Evolutionary conservation across 2,797 vertebrate species (phyloP).

Genomic region (Alauda arvensis): DNA sequence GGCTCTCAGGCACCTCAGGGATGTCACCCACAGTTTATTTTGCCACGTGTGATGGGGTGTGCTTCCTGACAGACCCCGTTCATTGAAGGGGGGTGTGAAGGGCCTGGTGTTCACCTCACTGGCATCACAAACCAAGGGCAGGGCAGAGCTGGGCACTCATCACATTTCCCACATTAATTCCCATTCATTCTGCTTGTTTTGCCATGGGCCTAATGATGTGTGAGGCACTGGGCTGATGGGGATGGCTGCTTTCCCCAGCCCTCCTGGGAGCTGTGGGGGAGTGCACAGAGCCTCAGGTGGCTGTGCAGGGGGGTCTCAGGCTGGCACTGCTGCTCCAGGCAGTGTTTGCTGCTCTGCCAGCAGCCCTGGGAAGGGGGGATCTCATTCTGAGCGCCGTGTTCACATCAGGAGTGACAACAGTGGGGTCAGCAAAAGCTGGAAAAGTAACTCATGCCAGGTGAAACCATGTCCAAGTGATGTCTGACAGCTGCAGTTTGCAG

Average conservation of each 20-base stretch:
- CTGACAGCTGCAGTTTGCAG: neutral
- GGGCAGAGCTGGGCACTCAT: neutral
- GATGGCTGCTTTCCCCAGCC: neutral
- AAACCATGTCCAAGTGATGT: rapidly evolving
- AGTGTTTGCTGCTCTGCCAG: neutral
- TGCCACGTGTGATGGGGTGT: neutral
- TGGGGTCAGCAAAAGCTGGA: neutral
- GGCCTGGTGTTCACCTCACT: neutral
- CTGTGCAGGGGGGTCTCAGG: neutral
- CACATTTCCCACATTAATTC: neutral
- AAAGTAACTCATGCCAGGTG: neutral
- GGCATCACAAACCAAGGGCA: neutral
- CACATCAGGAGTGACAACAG: neutral
- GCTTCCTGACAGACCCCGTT: neutral
- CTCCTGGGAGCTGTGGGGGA: neutral
- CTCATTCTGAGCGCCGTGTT: neutral
- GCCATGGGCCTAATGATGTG: neutral
- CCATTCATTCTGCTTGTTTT: neutral
- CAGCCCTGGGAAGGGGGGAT: neutral
- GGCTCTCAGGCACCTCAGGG: neutral
- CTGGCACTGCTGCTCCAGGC: neutral
- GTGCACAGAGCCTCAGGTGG: neutral
- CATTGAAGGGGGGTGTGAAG: neutral
- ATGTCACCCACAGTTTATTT: neutral
- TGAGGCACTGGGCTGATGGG: neutral